phyloP scores from a whole-genome alignment of 2,888 invertebrate genomes.

The Lordiphosa andalusiaca region DNA sequence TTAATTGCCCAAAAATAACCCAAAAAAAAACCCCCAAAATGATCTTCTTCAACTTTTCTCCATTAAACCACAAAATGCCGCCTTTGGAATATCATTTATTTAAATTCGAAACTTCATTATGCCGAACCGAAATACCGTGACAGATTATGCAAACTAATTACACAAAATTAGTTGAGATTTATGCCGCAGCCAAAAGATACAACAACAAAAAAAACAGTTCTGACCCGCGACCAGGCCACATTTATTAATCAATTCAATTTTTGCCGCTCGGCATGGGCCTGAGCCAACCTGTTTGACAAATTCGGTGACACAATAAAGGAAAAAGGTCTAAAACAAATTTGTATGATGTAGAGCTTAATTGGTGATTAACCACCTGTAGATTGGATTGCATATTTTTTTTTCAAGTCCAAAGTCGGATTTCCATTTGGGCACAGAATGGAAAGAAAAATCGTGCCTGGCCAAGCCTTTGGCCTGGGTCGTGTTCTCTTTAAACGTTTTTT shows the following conservation, averaged over 20 bases:
- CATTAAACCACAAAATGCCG: constrained; percentile 49
- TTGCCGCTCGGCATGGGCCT: constrained; percentile 54
- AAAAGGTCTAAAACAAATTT: constrained; percentile 75
- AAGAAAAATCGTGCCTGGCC: constrained; percentile 53
- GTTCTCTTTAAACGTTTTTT: constrained; percentile 44
- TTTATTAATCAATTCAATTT: constrained; percentile 71
- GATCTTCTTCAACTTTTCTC: background rate
- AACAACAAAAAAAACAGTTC: constrained; percentile 28
- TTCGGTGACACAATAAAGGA: constrained; percentile 63
- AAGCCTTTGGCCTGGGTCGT: constrained; percentile 38
- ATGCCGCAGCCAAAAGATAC: constrained; percentile 41
- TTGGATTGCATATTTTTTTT: constrained; percentile 46
- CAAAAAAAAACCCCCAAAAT: constrained; percentile 22
- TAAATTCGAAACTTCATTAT: constrained; percentile 45
- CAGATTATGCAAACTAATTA: constrained; percentile 74
- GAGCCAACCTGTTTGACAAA: constrained; percentile 58
- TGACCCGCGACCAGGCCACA: constrained; percentile 22
- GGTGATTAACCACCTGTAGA: constrained; percentile 79
- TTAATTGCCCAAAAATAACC: constrained; percentile 24
- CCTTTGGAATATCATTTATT: constrained; percentile 69
- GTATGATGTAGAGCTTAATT: constrained; percentile 79
- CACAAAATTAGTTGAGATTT: constrained; percentile 71
- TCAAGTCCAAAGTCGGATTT: constrained; percentile 11
- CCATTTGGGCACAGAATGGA: constrained; percentile 6
- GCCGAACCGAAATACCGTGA: constrained; percentile 50